Conservation (phyloP, 2,797 vertebrate species). For the Ptychobarbus kaznakovi region DNA sequence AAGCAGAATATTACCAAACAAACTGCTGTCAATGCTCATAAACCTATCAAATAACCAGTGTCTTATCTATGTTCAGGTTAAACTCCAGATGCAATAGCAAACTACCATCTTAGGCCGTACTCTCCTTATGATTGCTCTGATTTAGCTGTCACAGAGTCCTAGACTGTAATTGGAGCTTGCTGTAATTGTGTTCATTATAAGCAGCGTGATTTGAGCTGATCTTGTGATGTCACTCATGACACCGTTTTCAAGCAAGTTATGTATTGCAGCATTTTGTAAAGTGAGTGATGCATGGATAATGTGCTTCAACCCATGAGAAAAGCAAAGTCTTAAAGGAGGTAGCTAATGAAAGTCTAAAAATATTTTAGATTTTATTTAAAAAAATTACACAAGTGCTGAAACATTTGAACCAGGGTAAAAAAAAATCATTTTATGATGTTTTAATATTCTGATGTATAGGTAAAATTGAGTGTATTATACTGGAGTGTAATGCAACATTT, state of each 20-base stretch:
- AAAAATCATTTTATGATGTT: no score
- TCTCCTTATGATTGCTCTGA: neutral
- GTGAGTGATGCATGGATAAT: neutral
- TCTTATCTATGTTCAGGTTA: constrained; percentile 2
- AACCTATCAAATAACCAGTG: neutral
- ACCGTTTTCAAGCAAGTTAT: neutral
- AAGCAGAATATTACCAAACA: neutral
- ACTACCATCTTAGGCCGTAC: neutral
- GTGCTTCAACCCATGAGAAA: neutral
- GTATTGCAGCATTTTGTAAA: neutral
- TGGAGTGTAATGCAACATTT: neutral
- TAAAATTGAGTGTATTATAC: neutral
- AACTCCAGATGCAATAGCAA: neutral
- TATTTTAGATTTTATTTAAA: no score
- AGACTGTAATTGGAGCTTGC: neutral
- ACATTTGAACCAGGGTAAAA: no score
- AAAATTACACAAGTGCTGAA: no score
- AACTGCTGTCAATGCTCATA: neutral
- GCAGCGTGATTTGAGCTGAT: neutral
- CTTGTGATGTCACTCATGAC: neutral
- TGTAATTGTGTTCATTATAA: neutral
- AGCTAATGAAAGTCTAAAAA: no score
- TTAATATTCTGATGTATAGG: no score
- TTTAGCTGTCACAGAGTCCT: neutral
- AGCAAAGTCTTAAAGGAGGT: neutral